Evolutionary conservation across 2,797 vertebrate species (phyloP), one percentile per base, ranked within the genome.

Genomic region (Sardinella longiceps): DNA sequence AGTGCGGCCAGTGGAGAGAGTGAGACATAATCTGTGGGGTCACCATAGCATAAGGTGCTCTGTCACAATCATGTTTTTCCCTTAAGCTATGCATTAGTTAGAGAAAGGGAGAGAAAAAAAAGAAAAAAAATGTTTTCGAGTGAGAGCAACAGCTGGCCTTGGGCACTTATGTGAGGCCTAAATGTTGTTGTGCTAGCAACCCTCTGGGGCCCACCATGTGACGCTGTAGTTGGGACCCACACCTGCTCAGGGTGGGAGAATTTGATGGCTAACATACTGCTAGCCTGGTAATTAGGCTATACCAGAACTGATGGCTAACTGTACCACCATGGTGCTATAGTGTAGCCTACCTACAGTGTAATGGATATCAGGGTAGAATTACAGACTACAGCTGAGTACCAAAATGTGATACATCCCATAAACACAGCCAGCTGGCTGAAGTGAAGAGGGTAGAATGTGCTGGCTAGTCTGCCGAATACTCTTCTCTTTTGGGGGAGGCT

Each of bases 131-230:
- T n/a, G 48, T 56, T 56, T 53, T 2, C 3, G 82, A 85, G 45
- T 82, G 80, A 50, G n/a, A 28, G 15, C 56, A 53, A 80, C 85
- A 58, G 81, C 84, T 87, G 87, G 80, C 46, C 84, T n/a, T 50
- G 43, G 48, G 63, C 80, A 81, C 58, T 83, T 43, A 83, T 80
- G 3, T 30, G 80, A 83, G 84, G 70, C 39, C 30, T 84, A 45
- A 30, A 14, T 81, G 83, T 86, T 88, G 84, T 83, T 50, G 30
- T 82, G 74, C 45, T 33, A 48, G 23, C 43, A n/a, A 45, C 63
- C 82, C 83, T 77, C 6, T 83, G 84, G 46, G 80, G 66, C 43
- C 7, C 51, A 53, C 77, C 39, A 81, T 15, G 70, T 77, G 70
- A 77, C 37, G 5, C 70, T 23, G 37, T 77, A 5, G 37, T 43